Percentiles rank a stretch among this genome's conserved stretches.
Conservation (phyloP, 2,797 vertebrate genomes). For the Clarias fuscus region DNA sequence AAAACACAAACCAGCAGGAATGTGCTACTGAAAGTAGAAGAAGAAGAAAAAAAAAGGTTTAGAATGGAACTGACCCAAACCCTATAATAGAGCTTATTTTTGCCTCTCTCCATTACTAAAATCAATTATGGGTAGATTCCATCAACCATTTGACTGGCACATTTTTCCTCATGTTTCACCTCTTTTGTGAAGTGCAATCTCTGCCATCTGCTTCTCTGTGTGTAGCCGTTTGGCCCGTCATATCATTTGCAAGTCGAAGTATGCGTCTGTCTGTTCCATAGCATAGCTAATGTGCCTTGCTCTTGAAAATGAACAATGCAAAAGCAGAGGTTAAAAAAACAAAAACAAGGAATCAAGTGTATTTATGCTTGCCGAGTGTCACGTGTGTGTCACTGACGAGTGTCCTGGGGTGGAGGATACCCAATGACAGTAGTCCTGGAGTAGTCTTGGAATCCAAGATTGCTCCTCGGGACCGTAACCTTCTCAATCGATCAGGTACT, state of each 20-base stretch:
- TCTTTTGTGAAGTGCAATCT: constrained; percentile 47
- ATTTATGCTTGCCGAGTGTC: background rate
- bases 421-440: too few species aligned
- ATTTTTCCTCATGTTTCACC: constrained; percentile 37
- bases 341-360: background rate
- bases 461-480: too few species aligned
- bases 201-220: constrained; percentile 38
- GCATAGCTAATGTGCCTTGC: background rate
- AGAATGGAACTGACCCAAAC: constrained; percentile 35
- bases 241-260: constrained; percentile 36
- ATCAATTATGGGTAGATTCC: constrained; percentile 47
- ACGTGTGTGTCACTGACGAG: too few species aligned
- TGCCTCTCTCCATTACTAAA: constrained; percentile 26
- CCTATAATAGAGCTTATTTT: constrained; percentile 2
- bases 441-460: too few species aligned
- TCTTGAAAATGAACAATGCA: constrained; percentile 2
- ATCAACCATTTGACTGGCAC: constrained; percentile 42
- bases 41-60: background rate
- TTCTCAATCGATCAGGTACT: too few species aligned
- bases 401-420: too few species aligned
- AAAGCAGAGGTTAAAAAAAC: background rate
- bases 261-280: background rate
- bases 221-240: constrained; percentile 7
- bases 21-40: background rate
- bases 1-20: background rate